phyloP scores from a whole-genome alignment of 2,797 vertebrate species.

The Taenioides sp. region DNA sequence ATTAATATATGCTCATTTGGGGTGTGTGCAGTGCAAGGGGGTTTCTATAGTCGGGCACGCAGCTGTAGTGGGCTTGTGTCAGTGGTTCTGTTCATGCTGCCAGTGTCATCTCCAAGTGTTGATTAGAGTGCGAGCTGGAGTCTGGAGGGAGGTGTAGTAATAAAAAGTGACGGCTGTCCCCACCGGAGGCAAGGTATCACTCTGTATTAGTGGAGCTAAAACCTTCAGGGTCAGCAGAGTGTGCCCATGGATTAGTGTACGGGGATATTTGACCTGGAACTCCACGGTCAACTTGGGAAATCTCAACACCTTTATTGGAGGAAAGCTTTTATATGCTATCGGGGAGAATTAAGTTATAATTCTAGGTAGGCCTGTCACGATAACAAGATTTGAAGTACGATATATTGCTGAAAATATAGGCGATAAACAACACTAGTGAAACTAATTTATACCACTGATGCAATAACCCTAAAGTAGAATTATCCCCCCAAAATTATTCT shows the following conservation, averaged over 20 bases:
- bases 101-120: conserved; percentile 41
- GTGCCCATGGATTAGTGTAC: conserved; percentile 25
- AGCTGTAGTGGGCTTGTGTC: conserved; percentile 24
- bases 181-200: conserved; percentile 32
- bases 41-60: conserved; percentile 41
- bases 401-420: too few species aligned
- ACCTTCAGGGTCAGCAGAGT: conserved; percentile 47
- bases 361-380: too few species aligned
- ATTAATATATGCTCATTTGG: conserved; percentile 64
- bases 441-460: too few species aligned
- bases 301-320: conserved; percentile 33
- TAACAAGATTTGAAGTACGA: too few species aligned
- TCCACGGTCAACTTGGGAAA: conserved; percentile 37
- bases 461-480: too few species aligned
- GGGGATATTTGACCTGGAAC: conserved; percentile 47
- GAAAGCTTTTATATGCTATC: conserved; percentile 11
- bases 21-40: conserved; percentile 39
- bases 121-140: conserved; percentile 48
- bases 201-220: conserved; percentile 37
- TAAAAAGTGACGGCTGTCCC: conserved; percentile 35
- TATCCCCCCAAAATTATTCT: too few species aligned
- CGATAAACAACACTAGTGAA: too few species aligned
- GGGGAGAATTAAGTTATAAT: not conserved
- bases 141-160: conserved; percentile 23
- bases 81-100: conserved; percentile 36